phyloP scores from a whole-genome alignment of 2,888 invertebrate species.

The Limnephilus marmoratus region DNA sequence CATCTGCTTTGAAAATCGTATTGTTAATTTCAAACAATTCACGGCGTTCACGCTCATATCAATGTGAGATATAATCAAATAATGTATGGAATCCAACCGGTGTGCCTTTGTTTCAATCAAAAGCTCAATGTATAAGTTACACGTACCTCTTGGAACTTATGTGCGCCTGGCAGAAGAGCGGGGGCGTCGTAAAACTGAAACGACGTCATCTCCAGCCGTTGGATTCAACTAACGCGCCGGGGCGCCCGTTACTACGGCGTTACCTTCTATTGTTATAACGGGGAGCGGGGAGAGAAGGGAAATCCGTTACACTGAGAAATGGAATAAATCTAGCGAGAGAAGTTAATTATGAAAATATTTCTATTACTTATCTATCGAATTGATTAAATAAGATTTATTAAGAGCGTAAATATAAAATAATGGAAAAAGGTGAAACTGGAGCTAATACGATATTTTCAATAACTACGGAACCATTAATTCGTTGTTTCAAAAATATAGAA shows the following conservation, averaged over 20 bases:
- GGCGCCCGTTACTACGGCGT: constrained; percentile 59
- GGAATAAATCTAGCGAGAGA: constrained; percentile 40
- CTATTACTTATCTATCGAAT: not conserved
- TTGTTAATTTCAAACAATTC: constrained; percentile 33
- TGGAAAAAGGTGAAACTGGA: not conserved
- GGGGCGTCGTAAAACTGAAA: constrained; percentile 66
- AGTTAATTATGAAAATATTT: constrained; percentile 36
- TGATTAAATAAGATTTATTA: not conserved
- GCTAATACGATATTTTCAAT: too few species aligned
- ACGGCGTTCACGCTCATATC: constrained; percentile 18
- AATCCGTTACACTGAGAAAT: constrained; percentile 59
- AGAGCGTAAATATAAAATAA: not conserved
- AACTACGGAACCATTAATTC: too few species aligned
- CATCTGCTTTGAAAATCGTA: not conserved
- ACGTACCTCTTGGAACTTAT: constrained; percentile 53
- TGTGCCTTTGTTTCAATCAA: constrained; percentile 60
- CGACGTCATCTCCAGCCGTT: constrained; percentile 67
- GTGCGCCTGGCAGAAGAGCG: constrained; percentile 55
- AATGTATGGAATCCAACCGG: constrained; percentile 49
- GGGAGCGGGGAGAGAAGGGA: constrained; percentile 52
- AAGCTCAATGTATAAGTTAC: constrained; percentile 50
- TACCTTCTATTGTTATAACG: constrained; percentile 63
- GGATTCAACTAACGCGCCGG: constrained; percentile 67
- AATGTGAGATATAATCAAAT: constrained; percentile 36
- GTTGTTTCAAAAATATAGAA: too few species aligned